A percentile compares a stretch with the other conserved stretches of the same genome.
phyloP scores from a whole-genome alignment of 2,888 invertebrate species.

The Habrosyne pyritoides region DNA sequence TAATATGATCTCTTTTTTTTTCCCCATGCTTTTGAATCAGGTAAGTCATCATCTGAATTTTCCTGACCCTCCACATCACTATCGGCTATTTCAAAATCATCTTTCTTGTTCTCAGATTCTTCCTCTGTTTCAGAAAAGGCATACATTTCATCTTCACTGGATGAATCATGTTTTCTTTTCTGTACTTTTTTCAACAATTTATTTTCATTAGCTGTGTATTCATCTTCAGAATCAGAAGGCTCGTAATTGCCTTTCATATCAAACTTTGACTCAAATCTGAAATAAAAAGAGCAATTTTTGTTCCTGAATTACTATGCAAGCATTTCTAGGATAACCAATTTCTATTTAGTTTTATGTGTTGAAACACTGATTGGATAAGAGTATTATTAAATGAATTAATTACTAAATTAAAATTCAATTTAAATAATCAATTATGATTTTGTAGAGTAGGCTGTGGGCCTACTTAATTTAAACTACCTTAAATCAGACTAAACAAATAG shows the following conservation, averaged over 20 bases:
- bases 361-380: too few relatives aligned
- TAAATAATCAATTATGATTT: too few relatives aligned
- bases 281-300: slow-evolving; percentile 34
- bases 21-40: slow-evolving; percentile 95
- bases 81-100: slow-evolving; percentile 81
- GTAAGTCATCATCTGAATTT: slow-evolving; percentile 87
- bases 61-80: slow-evolving; percentile 91
- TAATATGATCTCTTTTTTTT: slow-evolving; percentile 91
- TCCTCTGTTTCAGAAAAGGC: slow-evolving; percentile 82
- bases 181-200: slow-evolving; percentile 84
- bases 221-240: slow-evolving; percentile 88
- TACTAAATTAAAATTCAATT: too few relatives aligned
- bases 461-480: too few relatives aligned
- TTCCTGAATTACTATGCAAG: neutral
- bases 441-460: too few relatives aligned
- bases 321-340: too few relatives aligned
- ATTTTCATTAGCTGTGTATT: slow-evolving; percentile 87
- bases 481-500: too few relatives aligned
- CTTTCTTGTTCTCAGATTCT: slow-evolving; percentile 71
- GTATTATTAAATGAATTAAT: too few relatives aligned
- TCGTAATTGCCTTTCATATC: slow-evolving; percentile 83
- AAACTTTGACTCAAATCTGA: slow-evolving; percentile 67
- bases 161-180: slow-evolving; percentile 78
- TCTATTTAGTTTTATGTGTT: too few relatives aligned
- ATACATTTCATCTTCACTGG: slow-evolving; percentile 86